Conservation (phyloP, 2,888 invertebrate genomes). For the Proisotoma minuta region DNA sequence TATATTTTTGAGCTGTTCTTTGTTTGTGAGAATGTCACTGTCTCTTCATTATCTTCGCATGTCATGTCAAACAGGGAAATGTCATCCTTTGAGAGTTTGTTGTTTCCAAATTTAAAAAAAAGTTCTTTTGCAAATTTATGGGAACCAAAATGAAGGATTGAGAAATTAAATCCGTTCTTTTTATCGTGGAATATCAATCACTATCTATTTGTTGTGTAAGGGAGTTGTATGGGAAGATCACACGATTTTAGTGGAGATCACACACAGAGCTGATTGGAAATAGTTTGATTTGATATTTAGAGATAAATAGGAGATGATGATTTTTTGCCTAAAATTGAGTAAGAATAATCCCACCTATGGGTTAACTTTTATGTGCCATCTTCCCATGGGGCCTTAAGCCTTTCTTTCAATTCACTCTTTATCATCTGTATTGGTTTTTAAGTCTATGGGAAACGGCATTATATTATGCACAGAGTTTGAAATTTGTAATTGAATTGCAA, state of each 20-base stretch:
- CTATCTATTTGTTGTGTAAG: neutral
- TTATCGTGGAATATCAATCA: neutral
- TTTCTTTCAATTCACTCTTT: neutral
- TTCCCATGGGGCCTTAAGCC: constrained; percentile 9
- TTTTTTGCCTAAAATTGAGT: constrained; percentile 2
- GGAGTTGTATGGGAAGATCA: constrained; percentile 7
- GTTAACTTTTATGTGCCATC: neutral
- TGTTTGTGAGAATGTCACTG: too few species aligned
- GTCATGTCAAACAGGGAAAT: neutral
- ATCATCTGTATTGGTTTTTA: neutral
- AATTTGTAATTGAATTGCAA: too few species aligned
- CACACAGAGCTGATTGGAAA: neutral
- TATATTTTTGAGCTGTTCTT: neutral
- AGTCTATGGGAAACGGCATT: too few species aligned
- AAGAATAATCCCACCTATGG: neutral
- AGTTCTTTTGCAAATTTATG: constrained; percentile 16
- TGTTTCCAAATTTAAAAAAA: neutral
- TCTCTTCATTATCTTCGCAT: constrained; percentile 1
- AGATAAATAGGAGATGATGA: neutral
- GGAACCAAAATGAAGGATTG: neutral
- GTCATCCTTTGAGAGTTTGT: neutral
- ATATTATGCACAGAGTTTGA: too few species aligned
- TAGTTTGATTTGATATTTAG: constrained; percentile 2
- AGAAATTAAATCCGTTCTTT: constrained; percentile 3
- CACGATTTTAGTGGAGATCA: neutral